phyloP scores from a whole-genome alignment of 2,888 invertebrate species.

The Lasioglossum malachurum region DNA sequence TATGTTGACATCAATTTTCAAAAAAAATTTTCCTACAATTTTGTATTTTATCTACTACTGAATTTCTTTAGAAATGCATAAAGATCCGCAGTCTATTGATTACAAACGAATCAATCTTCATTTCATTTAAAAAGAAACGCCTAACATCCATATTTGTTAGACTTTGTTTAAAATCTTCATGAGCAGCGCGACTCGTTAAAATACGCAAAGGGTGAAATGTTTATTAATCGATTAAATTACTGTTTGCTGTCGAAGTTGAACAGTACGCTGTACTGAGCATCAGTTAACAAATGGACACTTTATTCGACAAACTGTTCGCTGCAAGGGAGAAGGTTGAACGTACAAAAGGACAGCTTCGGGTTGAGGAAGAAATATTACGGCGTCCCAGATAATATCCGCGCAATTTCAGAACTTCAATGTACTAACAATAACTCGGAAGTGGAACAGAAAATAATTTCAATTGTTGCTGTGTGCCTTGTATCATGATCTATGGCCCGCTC shows the following conservation, averaged over 20 bases:
- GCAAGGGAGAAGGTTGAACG: background rate
- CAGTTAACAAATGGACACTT: background rate
- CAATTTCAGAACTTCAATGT: background rate
- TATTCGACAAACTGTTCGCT: background rate
- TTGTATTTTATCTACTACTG: no score
- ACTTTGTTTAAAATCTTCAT: no score
- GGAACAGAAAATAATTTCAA: slow-evolving; percentile 15
- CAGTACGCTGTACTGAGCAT: background rate
- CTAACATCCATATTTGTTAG: no score
- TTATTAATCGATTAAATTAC: no score
- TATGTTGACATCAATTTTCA: no score
- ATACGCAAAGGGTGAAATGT: no score
- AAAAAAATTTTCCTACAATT: no score
- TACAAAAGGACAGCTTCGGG: background rate
- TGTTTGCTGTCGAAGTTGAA: background rate
- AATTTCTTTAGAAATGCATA: no score
- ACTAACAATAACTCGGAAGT: background rate
- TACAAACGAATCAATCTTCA: no score
- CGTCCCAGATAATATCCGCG: background rate
- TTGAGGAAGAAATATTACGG: background rate
- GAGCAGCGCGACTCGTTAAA: no score
- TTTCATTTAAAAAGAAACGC: no score
- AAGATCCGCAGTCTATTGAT: no score
- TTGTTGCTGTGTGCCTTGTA: background rate
- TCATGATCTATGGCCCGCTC: background rate